These are phyloP conservation scores for Thera britannica DNA, from an alignment of 2,888 invertebrate species.

Conservation along the genomic window DNA sequence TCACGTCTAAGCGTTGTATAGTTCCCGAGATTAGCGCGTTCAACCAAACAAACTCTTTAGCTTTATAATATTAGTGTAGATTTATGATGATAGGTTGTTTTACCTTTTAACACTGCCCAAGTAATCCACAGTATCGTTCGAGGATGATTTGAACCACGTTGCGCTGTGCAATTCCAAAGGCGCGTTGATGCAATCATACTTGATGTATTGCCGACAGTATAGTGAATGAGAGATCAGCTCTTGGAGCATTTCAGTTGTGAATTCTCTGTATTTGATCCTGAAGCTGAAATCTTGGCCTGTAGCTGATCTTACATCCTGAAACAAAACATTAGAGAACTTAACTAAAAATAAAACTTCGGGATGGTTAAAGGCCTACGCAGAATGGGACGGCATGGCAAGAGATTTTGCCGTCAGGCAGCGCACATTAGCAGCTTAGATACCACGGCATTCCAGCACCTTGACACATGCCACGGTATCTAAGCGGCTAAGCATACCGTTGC, in stretches of 20 bases:
- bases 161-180: conserved; percentile 94
- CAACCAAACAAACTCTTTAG: too few relatives aligned
- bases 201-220: conserved; percentile 94
- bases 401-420: too few relatives aligned
- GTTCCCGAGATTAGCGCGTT: too few relatives aligned
- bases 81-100: neutral
- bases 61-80: too few relatives aligned
- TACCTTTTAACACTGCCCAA: conserved; percentile 93
- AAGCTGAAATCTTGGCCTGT: conserved; percentile 93
- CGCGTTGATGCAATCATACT: conserved; percentile 95
- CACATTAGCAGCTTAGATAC: too few relatives aligned
- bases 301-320: conserved; percentile 91
- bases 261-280: conserved; percentile 94
- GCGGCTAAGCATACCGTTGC: too few relatives aligned
- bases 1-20: too few relatives aligned
- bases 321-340: conserved; percentile 10
- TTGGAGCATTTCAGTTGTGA: conserved; percentile 95
- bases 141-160: conserved; percentile 95
- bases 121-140: conserved; percentile 91
- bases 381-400: too few relatives aligned
- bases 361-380: too few relatives aligned
- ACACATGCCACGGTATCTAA: too few relatives aligned
- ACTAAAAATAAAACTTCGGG: neutral
- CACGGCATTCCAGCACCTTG: too few relatives aligned
- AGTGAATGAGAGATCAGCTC: conserved; percentile 95